These are phyloP conservation scores for Cherax quadricarinatus DNA, from an alignment of 1,140 invertebrate genomes.

Conservation along the genomic window DNA sequence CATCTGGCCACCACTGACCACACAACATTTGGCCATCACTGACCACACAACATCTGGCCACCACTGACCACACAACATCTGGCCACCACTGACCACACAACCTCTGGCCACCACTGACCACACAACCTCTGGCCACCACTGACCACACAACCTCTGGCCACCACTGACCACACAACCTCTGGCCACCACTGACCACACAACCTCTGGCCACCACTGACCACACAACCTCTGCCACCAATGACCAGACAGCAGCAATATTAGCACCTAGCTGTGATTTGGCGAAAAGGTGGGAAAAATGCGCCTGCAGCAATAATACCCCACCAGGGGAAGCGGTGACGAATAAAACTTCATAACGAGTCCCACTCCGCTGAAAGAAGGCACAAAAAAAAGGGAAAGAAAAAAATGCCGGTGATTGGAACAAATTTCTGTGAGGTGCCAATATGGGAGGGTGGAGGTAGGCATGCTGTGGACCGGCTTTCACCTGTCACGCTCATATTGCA, in stretches of 20 bases:
- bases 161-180: no score
- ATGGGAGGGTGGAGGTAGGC: neutral
- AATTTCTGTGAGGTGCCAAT: neutral
- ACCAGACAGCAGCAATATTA: neutral
- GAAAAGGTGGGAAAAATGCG: no score
- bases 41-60: neutral
- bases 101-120: no score
- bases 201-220: no score
- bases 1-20: no score
- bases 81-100: no score
- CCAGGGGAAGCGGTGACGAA: neutral
- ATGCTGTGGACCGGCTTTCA: neutral
- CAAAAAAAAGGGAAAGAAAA: neutral
- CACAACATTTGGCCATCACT: no score
- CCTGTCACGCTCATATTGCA: neutral
- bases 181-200: no score
- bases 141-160: no score
- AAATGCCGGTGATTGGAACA: neutral
- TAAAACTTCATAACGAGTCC: conserved; percentile 5
- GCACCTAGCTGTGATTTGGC: neutral
- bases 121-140: no score
- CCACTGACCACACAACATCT: no score
- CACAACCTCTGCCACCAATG: neutral
- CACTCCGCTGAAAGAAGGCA: conserved; percentile 1
- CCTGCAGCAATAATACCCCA: no score